phyloP scores from a whole-genome alignment of 2,888 invertebrate genomes.

The Chelonus formosanus region DNA sequence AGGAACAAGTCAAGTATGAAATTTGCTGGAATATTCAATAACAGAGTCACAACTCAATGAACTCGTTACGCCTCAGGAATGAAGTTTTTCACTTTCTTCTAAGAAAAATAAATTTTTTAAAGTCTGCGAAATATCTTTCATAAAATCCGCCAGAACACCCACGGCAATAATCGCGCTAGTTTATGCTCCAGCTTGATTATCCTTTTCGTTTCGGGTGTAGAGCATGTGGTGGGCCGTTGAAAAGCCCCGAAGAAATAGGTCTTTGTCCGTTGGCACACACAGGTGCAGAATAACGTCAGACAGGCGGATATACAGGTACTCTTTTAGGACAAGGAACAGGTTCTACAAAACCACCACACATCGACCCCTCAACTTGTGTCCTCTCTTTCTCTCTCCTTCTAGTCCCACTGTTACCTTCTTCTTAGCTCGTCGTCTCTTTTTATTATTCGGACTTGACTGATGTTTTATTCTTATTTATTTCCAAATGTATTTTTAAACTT shows the following conservation, averaged over 20 bases:
- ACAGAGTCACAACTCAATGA: constrained; percentile 8
- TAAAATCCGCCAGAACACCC: constrained; percentile 13
- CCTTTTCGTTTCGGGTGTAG: constrained; percentile 14
- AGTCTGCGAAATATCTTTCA: no score
- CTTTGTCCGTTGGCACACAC: constrained; percentile 20
- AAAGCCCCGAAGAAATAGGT: constrained; percentile 19
- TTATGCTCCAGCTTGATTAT: constrained; percentile 18
- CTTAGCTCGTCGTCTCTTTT: constrained; percentile 25
- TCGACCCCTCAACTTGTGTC: constrained; percentile 31
- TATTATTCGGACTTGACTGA: constrained; percentile 15
- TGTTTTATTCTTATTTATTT: constrained; percentile 16
- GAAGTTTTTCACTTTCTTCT: no score
- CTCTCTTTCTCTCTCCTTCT: constrained; percentile 39
- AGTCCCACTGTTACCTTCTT: constrained; percentile 15
- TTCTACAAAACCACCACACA: constrained; percentile 48
- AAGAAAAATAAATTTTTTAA: constrained; percentile 1
- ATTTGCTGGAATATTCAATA: constrained; percentile 11
- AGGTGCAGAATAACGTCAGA: constrained; percentile 23
- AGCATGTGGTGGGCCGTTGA: constrained; percentile 20
- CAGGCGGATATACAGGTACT: constrained; percentile 15
- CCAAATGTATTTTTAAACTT: background rate
- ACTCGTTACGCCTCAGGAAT: background rate
- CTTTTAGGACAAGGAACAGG: constrained; percentile 27
- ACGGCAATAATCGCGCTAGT: constrained; percentile 13
- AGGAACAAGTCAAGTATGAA: constrained; percentile 23